Evolutionary conservation across 1,140 invertebrate genomes (phyloP).

Genomic region (Bombus turneri): DNA sequence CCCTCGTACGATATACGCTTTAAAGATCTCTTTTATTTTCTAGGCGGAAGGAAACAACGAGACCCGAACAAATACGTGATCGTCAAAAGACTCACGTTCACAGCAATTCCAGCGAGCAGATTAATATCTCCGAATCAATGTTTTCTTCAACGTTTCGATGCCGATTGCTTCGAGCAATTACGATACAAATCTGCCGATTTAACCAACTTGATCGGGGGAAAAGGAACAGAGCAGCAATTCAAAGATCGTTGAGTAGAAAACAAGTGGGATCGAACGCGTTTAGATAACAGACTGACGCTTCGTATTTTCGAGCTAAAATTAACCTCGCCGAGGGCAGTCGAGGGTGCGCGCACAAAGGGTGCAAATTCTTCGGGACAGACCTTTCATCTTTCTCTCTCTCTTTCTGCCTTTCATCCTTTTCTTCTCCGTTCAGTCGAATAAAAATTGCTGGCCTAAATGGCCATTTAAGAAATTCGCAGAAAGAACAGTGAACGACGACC

Average conservation of each 20-base stretch:
- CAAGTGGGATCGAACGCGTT: background rate
- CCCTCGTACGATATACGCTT: background rate
- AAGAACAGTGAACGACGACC: background rate
- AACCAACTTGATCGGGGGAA: too few species aligned
- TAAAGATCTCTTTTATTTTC: background rate
- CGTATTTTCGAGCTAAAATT: conserved; percentile 8
- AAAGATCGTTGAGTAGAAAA: background rate
- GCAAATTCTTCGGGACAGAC: too few species aligned
- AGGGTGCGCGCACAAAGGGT: background rate
- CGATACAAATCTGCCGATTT: background rate
- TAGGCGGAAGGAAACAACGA: background rate
- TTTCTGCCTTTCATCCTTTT: background rate
- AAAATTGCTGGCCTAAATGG: background rate
- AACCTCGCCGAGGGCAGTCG: background rate
- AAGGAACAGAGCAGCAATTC: background rate
- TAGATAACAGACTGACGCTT: background rate
- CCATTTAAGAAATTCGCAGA: background rate
- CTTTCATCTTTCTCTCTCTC: background rate
- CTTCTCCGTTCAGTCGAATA: background rate
- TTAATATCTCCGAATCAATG: background rate
- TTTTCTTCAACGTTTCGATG: background rate
- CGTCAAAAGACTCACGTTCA: background rate
- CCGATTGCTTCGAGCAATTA: background rate
- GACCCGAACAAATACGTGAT: background rate
- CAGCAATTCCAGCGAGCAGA: background rate